Conservation (phyloP, 2,888 invertebrate genomes). For the Papilio protenor region DNA sequence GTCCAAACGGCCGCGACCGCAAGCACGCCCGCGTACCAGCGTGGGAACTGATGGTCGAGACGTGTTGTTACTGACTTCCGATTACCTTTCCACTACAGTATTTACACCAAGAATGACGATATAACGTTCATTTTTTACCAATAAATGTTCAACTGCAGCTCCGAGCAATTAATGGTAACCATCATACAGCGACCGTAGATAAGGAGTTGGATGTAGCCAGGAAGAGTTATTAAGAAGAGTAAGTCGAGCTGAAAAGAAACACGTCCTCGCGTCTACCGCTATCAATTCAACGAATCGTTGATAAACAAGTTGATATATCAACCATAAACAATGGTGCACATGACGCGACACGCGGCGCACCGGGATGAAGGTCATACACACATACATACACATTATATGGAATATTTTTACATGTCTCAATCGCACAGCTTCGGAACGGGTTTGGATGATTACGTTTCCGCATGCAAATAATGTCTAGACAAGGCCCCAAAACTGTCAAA, state of each 20-base stretch:
- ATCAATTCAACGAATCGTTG: background rate
- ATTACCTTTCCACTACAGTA: background rate
- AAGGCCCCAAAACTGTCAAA: background rate
- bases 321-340: constrained; percentile 9
- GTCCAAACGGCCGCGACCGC: background rate
- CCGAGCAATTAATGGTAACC: no score
- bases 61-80: background rate
- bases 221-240: background rate
- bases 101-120: background rate
- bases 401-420: background rate
- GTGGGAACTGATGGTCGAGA: background rate
- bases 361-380: constrained; percentile 4
- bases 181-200: no score
- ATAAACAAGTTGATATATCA: background rate
- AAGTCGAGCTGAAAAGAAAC: background rate
- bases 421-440: background rate
- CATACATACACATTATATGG: background rate
- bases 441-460: constrained; percentile 6
- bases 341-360: constrained; percentile 11
- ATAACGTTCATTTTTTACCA: background rate
- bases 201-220: no score
- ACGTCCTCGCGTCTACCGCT: background rate
- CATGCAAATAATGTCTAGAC: constrained; percentile 14
- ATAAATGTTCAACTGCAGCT: background rate
- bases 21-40: background rate